A percentile compares a stretch with the other conserved stretches of the same genome.
Evolutionary conservation across 2,888 invertebrate species (phyloP).

Genomic region (Mythimna impura): DNA sequence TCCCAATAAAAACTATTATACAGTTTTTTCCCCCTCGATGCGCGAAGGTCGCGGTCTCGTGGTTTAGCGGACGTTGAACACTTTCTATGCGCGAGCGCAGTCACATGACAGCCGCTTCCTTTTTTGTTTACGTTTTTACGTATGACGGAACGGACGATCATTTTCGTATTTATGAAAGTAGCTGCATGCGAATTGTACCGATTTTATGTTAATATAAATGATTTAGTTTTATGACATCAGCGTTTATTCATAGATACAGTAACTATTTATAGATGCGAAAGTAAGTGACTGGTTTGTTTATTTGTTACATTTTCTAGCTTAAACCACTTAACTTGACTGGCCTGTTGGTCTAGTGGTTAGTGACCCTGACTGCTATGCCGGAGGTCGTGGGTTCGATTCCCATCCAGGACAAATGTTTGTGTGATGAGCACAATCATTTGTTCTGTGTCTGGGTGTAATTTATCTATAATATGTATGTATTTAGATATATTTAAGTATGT

Average conservation of each 20-base stretch:
- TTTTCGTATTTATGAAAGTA: slow-evolving; percentile 45
- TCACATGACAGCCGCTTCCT: slow-evolving; percentile 70
- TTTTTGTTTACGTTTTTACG: slow-evolving; percentile 58
- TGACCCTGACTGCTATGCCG: too few relatives aligned
- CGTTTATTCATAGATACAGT: not conserved
- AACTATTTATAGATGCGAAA: not conserved
- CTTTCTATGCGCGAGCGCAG: slow-evolving; percentile 65
- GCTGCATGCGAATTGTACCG: slow-evolving; percentile 8
- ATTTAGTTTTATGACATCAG: not conserved
- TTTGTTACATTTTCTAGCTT: too few relatives aligned
- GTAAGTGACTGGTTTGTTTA: too few relatives aligned
- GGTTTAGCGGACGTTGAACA: slow-evolving; percentile 43
- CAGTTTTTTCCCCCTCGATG: slow-evolving; percentile 40
- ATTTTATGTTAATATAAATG: slow-evolving; percentile 1
- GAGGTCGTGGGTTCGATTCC: too few relatives aligned
- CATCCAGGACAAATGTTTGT: too few relatives aligned
- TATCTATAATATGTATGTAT: too few relatives aligned
- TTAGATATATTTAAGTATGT: too few relatives aligned
- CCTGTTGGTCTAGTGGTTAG: too few relatives aligned
- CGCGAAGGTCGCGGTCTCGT: slow-evolving; percentile 62
- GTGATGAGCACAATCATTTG: too few relatives aligned
- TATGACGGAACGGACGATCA: slow-evolving; percentile 13
- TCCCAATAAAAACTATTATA: slow-evolving; percentile 29
- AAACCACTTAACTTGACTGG: not conserved
- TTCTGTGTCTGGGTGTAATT: too few relatives aligned